Percentiles rank a stretch among this genome's conserved stretches.
phyloP scores from a whole-genome alignment of 2,797 vertebrate species.

The Acrossocheilus wenchowensis region DNA sequence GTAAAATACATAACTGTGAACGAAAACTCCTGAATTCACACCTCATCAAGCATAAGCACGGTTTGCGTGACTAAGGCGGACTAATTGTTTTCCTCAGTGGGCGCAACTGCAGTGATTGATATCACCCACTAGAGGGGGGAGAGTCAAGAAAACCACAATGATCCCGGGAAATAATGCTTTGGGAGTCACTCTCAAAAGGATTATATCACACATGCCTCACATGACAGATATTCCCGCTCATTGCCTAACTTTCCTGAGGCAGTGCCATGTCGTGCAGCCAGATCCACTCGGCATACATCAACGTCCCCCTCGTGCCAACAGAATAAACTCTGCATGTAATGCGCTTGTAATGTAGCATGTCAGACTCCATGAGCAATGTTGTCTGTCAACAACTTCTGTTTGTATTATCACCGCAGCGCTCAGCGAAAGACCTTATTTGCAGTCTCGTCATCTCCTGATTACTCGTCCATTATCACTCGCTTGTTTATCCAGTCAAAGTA shows the following conservation, averaged over 20 bases:
- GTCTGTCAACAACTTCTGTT: conserved; percentile 56
- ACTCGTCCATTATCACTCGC: conserved; percentile 6
- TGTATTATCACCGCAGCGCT: conserved; percentile 34
- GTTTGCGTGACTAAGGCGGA: conserved; percentile 32
- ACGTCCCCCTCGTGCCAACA: conserved; percentile 28
- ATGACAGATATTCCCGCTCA: conserved; percentile 46
- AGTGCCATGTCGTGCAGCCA: conserved; percentile 31
- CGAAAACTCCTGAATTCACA: conserved; percentile 69
- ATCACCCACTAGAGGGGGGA: conserved; percentile 59
- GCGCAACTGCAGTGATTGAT: conserved; percentile 41
- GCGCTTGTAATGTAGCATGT: conserved; percentile 31
- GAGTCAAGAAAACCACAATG: conserved; percentile 39
- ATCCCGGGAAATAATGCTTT: conserved; percentile 42
- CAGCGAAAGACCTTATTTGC: conserved; percentile 15
- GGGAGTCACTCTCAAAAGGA: conserved; percentile 45
- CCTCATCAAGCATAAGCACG: conserved; percentile 59
- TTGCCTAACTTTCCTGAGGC: conserved; percentile 47
- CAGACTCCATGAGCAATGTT: conserved; percentile 47
- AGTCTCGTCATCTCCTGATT: conserved; percentile 17
- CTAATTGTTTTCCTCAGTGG: conserved; percentile 33
- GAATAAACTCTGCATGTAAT: conserved; percentile 39
- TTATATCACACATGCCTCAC: conserved; percentile 53
- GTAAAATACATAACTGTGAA: conserved; percentile 74
- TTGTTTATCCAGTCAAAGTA: conserved; percentile 12
- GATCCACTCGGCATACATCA: conserved; percentile 47